These are phyloP conservation scores for Luffia ferchaultella DNA, from an alignment of 2,888 invertebrate species.

Conservation along the genomic window DNA sequence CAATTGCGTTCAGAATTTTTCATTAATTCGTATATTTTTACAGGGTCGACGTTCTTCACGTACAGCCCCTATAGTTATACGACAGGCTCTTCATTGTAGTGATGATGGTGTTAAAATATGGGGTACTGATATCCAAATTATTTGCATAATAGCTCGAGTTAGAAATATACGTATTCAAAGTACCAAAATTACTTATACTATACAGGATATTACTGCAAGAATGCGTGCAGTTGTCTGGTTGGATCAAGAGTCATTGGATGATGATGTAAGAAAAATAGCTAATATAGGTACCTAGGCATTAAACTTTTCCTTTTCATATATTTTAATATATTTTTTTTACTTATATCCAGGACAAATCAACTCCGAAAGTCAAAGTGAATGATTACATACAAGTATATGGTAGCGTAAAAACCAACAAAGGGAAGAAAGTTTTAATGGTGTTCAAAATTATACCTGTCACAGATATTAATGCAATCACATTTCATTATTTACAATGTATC, in stretches of 20 bases:
- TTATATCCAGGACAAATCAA: conserved; percentile 43
- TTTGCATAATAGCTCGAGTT: conserved; percentile 45
- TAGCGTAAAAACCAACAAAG: conserved; percentile 56
- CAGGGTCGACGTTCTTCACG: conserved; percentile 51
- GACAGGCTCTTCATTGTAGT: conserved; percentile 50
- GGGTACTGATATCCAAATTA: conserved; percentile 59
- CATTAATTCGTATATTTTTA: conserved; percentile 8
- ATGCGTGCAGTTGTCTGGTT: conserved; percentile 59
- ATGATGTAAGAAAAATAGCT: conserved; percentile 49
- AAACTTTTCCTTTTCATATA: too few species aligned
- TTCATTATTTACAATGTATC: conserved; percentile 57
- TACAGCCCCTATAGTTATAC: conserved; percentile 56
- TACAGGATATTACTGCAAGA: conserved; percentile 58
- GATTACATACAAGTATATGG: conserved; percentile 57
- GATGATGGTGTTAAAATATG: conserved; percentile 59
- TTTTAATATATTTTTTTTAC: too few species aligned
- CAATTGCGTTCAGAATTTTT: too few species aligned
- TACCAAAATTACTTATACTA: conserved; percentile 57
- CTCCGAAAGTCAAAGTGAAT: conserved; percentile 56
- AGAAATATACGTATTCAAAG: conserved; percentile 53
- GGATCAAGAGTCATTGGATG: conserved; percentile 56
- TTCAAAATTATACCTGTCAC: conserved; percentile 54
- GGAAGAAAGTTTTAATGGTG: conserved; percentile 54
- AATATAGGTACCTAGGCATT: too few species aligned
- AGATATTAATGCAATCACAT: conserved; percentile 57